Evolutionary conservation across 2,888 invertebrate species (phyloP).

Genomic region (Oscheius sp.): DNA sequence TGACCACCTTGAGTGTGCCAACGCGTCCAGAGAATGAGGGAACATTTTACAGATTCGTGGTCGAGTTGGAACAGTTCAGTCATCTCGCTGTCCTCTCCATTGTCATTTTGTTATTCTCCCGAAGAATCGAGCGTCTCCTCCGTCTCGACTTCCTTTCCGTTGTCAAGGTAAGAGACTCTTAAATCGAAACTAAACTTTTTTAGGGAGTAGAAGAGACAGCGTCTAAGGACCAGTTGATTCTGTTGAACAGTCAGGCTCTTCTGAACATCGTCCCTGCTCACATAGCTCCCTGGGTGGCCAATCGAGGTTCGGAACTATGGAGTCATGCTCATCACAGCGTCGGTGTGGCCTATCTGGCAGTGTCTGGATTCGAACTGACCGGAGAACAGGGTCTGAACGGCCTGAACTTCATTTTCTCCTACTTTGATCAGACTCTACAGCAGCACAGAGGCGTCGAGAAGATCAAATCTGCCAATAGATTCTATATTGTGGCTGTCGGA

Average conservation of each 20-base stretch:
- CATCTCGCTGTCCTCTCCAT: slow-evolving; percentile 58
- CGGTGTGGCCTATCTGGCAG: slow-evolving; percentile 60
- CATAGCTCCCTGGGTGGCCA: slow-evolving; percentile 60
- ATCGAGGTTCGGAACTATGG: slow-evolving; percentile 52
- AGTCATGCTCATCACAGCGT: slow-evolving; percentile 54
- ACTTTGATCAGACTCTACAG: slow-evolving; percentile 59
- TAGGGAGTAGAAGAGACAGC: slow-evolving; percentile 49
- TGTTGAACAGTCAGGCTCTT: slow-evolving; percentile 65
- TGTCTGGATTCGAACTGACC: slow-evolving; percentile 56
- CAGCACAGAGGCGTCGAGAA: slow-evolving; percentile 67
- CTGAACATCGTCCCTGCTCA: slow-evolving; percentile 68
- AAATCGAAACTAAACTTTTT: neutral
- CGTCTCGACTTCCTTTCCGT: slow-evolving; percentile 68
- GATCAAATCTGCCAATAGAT: slow-evolving; percentile 66
- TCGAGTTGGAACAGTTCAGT: slow-evolving; percentile 64
- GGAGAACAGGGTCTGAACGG: slow-evolving; percentile 60
- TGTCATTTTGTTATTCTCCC: slow-evolving; percentile 61
- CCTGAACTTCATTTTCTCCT: slow-evolving; percentile 60
- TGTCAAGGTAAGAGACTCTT: slow-evolving; percentile 54
- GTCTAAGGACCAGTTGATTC: slow-evolving; percentile 45
- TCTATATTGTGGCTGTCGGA: slow-evolving; percentile 70
- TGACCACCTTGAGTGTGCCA: neutral
- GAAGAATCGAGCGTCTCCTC: slow-evolving; percentile 66
- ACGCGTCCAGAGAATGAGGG: neutral
- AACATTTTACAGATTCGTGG: slow-evolving; percentile 54